phyloP scores from a whole-genome alignment of 2,113 vertebrate genomes.

The Heterotis niloticus region DNA sequence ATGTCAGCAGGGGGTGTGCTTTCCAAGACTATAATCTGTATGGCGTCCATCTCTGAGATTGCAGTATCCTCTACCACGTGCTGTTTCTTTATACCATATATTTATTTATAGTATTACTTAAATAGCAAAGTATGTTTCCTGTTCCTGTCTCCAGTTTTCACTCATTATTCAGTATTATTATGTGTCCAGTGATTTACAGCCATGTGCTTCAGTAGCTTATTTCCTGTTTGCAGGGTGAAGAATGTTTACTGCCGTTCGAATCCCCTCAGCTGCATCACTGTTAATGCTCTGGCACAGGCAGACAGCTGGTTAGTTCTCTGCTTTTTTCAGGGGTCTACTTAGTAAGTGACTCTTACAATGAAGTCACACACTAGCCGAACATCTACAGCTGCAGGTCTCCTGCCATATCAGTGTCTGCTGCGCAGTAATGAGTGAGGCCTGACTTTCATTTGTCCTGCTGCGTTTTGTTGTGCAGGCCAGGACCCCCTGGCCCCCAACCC shows the following conservation, averaged over 20 bases:
- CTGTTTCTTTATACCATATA: too few relatives aligned
- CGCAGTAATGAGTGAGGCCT: not conserved
- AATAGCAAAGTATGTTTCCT: not conserved
- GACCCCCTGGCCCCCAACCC: constrained; percentile 25
- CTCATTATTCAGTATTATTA: too few relatives aligned
- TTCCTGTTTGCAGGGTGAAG: not conserved
- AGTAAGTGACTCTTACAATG: not conserved
- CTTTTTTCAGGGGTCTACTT: not conserved
- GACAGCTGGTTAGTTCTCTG: constrained; percentile 20
- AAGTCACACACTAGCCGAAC: too few relatives aligned
- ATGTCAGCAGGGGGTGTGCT: too few relatives aligned
- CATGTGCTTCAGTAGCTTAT: not conserved
- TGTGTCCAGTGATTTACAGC: too few relatives aligned
- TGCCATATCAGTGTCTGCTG: too few relatives aligned
- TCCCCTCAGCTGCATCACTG: constrained; percentile 56
- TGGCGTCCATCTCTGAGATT: too few relatives aligned
- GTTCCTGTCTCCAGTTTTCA: not conserved
- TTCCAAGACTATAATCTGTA: too few relatives aligned
- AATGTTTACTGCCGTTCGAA: constrained; percentile 63
- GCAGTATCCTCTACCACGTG: too few relatives aligned
- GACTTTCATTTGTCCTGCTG: not conserved
- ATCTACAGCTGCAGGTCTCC: not conserved
- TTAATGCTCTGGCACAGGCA: constrained; percentile 36
- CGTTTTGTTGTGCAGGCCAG: constrained; percentile 37
- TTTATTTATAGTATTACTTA: too few relatives aligned